A percentile compares a stretch with the other conserved stretches of the same genome.
Conservation (phyloP, 2,113 vertebrate species). For the Cryptoleucopteryx plumbea region DNA sequence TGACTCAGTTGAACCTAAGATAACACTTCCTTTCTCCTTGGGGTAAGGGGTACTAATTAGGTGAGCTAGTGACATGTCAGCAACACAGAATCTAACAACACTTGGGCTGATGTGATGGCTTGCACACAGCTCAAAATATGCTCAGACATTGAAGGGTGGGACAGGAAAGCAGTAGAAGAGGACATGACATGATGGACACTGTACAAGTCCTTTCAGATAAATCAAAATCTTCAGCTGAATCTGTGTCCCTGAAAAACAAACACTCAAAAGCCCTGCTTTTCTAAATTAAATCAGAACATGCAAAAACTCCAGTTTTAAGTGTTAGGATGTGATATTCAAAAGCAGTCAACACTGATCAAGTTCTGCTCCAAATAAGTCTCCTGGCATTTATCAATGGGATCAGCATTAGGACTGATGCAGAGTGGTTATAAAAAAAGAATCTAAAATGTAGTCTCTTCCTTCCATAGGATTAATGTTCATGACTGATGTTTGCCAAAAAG, state of each 20-base stretch:
- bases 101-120: neutral
- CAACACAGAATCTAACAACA: neutral
- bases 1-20: neutral
- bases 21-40: neutral
- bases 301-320: neutral
- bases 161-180: neutral
- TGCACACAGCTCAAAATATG: neutral
- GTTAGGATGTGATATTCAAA: neutral
- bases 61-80: neutral
- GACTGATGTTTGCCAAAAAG: neutral
- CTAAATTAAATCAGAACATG: neutral
- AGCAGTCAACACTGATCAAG: neutral
- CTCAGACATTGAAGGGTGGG: neutral
- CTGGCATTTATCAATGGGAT: neutral
- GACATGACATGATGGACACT: neutral
- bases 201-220: neutral
- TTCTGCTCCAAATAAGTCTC: neutral
- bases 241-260: neutral
- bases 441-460: neutral
- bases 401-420: neutral
- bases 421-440: neutral
- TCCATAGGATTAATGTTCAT: neutral
- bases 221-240: neutral
- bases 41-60: neutral
- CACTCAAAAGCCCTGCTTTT: neutral